These are phyloP conservation scores for Exephanes ischioxanthus DNA, from an alignment of 2,888 invertebrate genomes.

Conservation along the genomic window DNA sequence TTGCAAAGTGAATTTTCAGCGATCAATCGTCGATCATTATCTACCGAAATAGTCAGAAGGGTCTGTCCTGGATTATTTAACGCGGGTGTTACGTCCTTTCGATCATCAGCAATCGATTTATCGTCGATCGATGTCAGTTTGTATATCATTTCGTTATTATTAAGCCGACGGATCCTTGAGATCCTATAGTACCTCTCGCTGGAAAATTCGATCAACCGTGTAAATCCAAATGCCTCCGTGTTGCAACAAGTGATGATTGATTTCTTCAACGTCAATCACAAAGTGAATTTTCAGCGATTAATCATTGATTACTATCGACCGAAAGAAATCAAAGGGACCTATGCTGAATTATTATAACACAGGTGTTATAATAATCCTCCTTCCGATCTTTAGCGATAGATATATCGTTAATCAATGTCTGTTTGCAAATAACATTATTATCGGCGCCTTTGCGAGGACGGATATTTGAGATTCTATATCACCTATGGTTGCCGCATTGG, in stretches of 20 bases:
- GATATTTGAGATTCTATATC: too few species aligned
- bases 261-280: neutral
- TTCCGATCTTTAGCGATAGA: neutral
- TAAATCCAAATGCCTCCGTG: neutral
- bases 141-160: neutral
- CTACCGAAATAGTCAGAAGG: neutral
- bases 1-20: neutral
- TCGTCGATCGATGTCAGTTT: neutral
- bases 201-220: constrained; percentile 45
- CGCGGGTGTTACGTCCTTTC: neutral
- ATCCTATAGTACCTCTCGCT: constrained; percentile 20
- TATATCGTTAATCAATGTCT: neutral
- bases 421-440: too few species aligned
- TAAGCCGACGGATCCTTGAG: neutral
- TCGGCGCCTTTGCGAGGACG: too few species aligned
- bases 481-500: too few species aligned
- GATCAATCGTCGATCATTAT: neutral
- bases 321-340: too few species aligned
- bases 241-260: neutral
- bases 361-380: too few species aligned
- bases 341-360: too few species aligned
- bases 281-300: neutral
- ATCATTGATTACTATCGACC: neutral
- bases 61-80: too few species aligned
- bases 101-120: too few species aligned